Base-by-base conservation (phyloP, 2,113 vertebrate species). In the Aptenodytes patagonicus region DNA sequence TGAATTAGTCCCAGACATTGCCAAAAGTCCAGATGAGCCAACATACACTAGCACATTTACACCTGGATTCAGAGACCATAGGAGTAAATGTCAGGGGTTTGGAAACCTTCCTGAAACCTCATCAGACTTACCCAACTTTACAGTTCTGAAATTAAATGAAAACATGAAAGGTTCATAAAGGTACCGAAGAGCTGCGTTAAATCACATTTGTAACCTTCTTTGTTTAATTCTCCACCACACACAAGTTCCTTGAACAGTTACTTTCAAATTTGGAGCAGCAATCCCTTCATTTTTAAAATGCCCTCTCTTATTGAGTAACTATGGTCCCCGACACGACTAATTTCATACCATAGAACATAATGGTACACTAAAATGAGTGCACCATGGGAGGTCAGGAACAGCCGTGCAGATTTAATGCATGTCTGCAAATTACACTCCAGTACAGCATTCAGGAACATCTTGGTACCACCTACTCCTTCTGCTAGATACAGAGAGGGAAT, bases 11-110 rank as follows among this genome's bases (percentile, higher is more conserved):
- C 89, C 49, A 54, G 71, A 61, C 95, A 89, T 13, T 89, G 86
- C 72, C 85, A 92, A 44, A 93, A 93, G 47, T 70, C 82, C 75
- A 81, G 71, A 90, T 36, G 40, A 83, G 84, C 87, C 82, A 95
- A 96, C 68, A 75, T 32, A 93, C 11, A 92, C 65, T 82, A 88
- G 55, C 95, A 87, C 79, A 80, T 91, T 95, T 92, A 93, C 83
- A 95, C 89, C 95, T 93, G 94, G 71, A 92, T 85, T 79, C 89
- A 77, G 72, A 90, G 34, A 90, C 79, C 77, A 8, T 7, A 79
- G 86, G 61, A 87, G 61, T 76, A 93, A 95, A 95, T 75, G 71
- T 81, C 87, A 95, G 29, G 31, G 46, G 6, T 89, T 94, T 94
- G 87, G 93, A 96, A 93, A 77, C 12, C 26, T 57, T 95, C 66